phyloP scores from a whole-genome alignment of 2,888 invertebrate genomes.

The Gnatocerus cornutus region DNA sequence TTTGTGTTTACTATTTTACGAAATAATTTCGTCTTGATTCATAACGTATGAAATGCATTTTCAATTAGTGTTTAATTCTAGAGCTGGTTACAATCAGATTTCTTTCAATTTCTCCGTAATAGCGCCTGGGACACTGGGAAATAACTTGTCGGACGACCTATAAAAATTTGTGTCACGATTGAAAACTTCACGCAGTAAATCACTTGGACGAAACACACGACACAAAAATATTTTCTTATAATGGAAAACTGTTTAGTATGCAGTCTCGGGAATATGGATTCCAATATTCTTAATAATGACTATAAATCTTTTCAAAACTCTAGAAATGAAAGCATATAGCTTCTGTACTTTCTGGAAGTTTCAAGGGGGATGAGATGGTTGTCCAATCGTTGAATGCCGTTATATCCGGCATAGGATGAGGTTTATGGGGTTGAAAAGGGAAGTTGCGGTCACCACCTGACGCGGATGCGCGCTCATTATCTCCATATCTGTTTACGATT shows the following conservation, averaged over 20 bases:
- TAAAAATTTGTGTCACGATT: slow-evolving; percentile 44
- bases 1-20: neutral
- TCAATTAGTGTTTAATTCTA: neutral
- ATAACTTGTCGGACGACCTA: slow-evolving; percentile 14
- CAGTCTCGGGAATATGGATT: slow-evolving; percentile 54
- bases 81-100: neutral
- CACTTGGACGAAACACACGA: slow-evolving; percentile 43
- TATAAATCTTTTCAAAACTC: slow-evolving; percentile 58
- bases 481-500: slow-evolving; percentile 19
- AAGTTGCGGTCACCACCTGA: slow-evolving; percentile 54
- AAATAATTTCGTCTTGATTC: neutral
- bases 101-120: neutral
- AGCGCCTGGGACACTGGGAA: neutral
- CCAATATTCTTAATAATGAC: slow-evolving; percentile 63
- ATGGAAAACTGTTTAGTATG: slow-evolving; percentile 60
- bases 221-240: slow-evolving; percentile 52
- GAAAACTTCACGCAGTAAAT: slow-evolving; percentile 47
- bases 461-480: slow-evolving; percentile 41
- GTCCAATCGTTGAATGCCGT: slow-evolving; percentile 23
- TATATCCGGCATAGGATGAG: slow-evolving; percentile 27
- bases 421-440: slow-evolving; percentile 42
- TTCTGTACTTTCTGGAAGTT: slow-evolving; percentile 29
- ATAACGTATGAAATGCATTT: too few relatives aligned
- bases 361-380: slow-evolving; percentile 21
- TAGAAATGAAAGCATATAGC: slow-evolving; percentile 44